Evolutionary conservation across 2,888 invertebrate genomes (phyloP).

Genomic region (Hetaerina titia): DNA sequence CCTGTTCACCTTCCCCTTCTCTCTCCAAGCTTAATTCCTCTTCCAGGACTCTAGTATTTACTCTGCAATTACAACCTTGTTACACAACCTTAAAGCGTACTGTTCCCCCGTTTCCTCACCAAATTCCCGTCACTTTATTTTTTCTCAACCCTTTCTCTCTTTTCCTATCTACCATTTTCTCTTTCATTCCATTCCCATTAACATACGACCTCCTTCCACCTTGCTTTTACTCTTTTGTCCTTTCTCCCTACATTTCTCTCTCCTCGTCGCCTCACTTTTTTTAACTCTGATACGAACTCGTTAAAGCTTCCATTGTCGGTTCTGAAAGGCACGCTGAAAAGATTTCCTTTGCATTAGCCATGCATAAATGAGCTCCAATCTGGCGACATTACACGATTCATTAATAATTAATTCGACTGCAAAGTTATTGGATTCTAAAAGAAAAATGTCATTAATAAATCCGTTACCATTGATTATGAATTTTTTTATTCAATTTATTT

Average conservation of each 20-base stretch:
- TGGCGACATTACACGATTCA: neutral
- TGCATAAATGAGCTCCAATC: neutral
- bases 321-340: conserved; percentile 27
- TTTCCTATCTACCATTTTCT: neutral
- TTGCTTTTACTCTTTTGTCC: neutral
- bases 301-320: conserved; percentile 45
- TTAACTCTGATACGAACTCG: neutral
- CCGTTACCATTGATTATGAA: too few relatives aligned
- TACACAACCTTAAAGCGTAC: neutral
- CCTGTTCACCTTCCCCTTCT: too few relatives aligned
- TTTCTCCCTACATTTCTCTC: neutral
- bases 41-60: neutral
- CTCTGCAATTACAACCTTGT: conserved; percentile 30
- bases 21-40: too few relatives aligned
- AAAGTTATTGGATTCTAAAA: neutral
- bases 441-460: neutral
- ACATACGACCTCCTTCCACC: neutral
- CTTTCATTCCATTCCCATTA: neutral
- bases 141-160: neutral
- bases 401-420: neutral
- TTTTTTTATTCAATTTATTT: too few relatives aligned
- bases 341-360: conserved; percentile 38
- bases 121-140: neutral
- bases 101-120: neutral
- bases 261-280: neutral